Conservation (phyloP, 1,140 invertebrate species). For the Bradynema listronoti region DNA sequence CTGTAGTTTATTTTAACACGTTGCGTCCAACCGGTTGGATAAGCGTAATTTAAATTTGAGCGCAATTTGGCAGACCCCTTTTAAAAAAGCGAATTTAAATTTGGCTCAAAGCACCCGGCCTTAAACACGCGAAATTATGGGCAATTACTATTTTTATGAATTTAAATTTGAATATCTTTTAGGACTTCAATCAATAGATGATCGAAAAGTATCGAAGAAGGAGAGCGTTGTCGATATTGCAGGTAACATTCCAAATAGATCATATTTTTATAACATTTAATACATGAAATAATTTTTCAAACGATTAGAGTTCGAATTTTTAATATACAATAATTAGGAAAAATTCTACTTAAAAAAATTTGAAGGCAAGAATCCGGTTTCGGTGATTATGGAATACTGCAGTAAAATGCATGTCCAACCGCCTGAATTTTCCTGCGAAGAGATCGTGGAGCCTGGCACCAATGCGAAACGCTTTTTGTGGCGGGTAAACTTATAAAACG, state of each 20-base stretch:
- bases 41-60: too few species aligned
- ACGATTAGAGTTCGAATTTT: constrained; percentile 10
- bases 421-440: constrained; percentile 77
- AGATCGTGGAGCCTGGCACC: constrained; percentile 81
- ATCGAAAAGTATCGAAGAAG: constrained; percentile 10
- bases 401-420: constrained; percentile 77
- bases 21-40: too few species aligned
- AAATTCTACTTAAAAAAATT: constrained; percentile 1
- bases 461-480: constrained; percentile 87
- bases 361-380: constrained; percentile 74
- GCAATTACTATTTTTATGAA: too few species aligned
- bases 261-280: too few species aligned
- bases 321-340: constrained; percentile 7
- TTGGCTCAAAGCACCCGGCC: too few species aligned
- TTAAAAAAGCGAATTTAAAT: too few species aligned
- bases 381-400: constrained; percentile 81
- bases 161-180: not conserved
- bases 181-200: constrained; percentile 15
- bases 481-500: constrained; percentile 65
- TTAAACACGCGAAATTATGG: too few species aligned
- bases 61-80: too few species aligned
- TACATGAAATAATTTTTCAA: too few species aligned
- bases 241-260: too few species aligned
- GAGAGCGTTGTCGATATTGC: constrained; percentile 20
- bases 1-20: too few species aligned